phyloP scores from a whole-genome alignment of 2,113 vertebrate species.

The Nannobrachium achirus region DNA sequence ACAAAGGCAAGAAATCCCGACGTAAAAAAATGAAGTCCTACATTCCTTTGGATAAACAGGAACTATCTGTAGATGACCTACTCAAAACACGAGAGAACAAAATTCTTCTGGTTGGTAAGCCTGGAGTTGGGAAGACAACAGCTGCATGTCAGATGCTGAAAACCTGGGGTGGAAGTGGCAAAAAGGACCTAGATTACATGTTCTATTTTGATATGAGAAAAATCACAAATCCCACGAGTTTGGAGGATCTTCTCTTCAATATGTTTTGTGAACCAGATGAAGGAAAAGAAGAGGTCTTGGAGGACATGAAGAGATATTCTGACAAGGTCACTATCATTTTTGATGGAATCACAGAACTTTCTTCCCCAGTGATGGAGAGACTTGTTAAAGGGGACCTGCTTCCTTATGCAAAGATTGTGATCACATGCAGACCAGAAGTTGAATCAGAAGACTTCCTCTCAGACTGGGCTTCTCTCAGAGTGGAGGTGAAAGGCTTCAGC shows the following conservation, averaged over 20 bases:
- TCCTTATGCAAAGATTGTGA: too few species aligned
- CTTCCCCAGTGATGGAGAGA: not conserved
- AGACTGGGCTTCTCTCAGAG: too few species aligned
- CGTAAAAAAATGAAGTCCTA: conserved; percentile 31
- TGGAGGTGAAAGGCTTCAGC: conserved; percentile 48
- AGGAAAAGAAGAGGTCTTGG: conserved; percentile 23
- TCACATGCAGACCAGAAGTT: too few species aligned
- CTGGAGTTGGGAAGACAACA: conserved; percentile 53
- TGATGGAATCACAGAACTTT: conserved; percentile 33
- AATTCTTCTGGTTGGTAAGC: conserved; percentile 47
- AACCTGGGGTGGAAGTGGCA: conserved; percentile 35
- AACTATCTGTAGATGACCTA: conserved; percentile 20
- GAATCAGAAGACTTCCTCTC: too few species aligned
- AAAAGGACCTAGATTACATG: too few species aligned
- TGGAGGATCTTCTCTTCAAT: too few species aligned
- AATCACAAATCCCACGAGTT: too few species aligned
- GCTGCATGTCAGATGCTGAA: too few species aligned
- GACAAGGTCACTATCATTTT: conserved; percentile 41
- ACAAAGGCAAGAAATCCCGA: conserved; percentile 27
- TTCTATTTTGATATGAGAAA: too few species aligned
- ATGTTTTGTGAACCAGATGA: conserved; percentile 16
- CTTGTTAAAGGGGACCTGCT: conserved; percentile 43
- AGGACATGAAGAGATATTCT: conserved; percentile 36
- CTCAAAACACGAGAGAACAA: conserved; percentile 1
- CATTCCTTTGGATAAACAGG: conserved; percentile 19